These are phyloP conservation scores for Macrophya alboannulata DNA, from an alignment of 2,888 invertebrate species.

Conservation along the genomic window DNA sequence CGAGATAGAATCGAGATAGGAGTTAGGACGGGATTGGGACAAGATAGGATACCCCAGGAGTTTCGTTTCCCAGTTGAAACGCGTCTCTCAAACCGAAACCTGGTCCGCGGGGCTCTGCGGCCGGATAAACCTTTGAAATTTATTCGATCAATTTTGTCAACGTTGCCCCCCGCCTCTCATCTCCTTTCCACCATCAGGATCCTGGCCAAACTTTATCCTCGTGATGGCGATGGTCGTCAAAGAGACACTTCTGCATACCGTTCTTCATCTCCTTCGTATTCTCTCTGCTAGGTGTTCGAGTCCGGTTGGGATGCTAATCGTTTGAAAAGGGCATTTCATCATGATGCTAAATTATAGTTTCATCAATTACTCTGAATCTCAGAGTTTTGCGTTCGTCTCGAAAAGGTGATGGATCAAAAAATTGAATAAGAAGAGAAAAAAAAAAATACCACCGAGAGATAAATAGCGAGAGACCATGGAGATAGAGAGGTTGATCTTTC, in stretches of 20 bases:
- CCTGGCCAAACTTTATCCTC: not conserved
- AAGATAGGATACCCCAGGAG: slow-evolving; percentile 43
- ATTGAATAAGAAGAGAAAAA: not conserved
- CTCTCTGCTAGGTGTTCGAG: not conserved
- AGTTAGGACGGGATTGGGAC: slow-evolving; percentile 47
- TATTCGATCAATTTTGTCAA: slow-evolving; percentile 52
- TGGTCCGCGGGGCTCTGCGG: slow-evolving; percentile 14
- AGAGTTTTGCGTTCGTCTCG: not conserved
- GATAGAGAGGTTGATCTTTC: not conserved
- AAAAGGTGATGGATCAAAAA: not conserved
- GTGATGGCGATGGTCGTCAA: slow-evolving; percentile 4
- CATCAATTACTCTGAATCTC: not conserved
- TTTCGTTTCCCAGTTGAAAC: slow-evolving; percentile 37
- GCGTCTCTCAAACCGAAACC: slow-evolving; percentile 8
- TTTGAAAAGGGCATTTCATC: not conserved
- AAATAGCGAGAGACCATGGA: not conserved
- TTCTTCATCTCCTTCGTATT: not conserved
- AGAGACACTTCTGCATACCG: not conserved
- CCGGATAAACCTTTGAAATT: slow-evolving; percentile 51
- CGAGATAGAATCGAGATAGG: slow-evolving; percentile 45
- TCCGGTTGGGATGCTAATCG: slow-evolving; percentile 10
- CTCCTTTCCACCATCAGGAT: slow-evolving; percentile 2
- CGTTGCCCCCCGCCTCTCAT: not conserved
- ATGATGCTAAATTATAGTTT: not conserved
- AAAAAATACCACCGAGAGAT: not conserved